A percentile compares a stretch with the other conserved stretches of the same genome.
These are phyloP conservation scores for Chaenogobius annularis DNA, from an alignment of 2,113 vertebrate genomes.

Conservation along the genomic window DNA sequence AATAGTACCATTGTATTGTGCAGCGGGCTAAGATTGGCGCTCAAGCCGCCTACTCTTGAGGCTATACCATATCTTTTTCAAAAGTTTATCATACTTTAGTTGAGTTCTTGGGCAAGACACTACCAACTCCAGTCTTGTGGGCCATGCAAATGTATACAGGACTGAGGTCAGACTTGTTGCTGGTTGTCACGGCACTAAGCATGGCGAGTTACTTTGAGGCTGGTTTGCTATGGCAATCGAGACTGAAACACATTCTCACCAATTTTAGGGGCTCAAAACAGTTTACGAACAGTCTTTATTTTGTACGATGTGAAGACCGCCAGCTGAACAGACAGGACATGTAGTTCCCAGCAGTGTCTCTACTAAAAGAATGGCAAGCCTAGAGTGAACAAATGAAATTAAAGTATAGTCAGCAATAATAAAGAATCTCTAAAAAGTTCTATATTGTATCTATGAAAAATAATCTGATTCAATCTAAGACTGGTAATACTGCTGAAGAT, in stretches of 20 bases:
- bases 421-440: too few relatives aligned
- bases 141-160: too few relatives aligned
- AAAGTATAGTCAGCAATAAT: too few relatives aligned
- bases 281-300: conserved; percentile 8
- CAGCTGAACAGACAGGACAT: conserved; percentile 43
- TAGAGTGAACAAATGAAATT: too few relatives aligned
- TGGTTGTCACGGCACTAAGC: neutral
- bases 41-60: neutral
- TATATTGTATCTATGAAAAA: too few relatives aligned
- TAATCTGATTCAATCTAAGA: too few relatives aligned
- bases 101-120: neutral
- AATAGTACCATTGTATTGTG: neutral
- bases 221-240: neutral
- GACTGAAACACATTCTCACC: neutral
- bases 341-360: conserved; percentile 37
- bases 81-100: neutral
- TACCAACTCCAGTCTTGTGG: neutral
- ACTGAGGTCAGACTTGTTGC: neutral
- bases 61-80: neutral
- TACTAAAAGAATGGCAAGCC: neutral
- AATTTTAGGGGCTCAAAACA: conserved; percentile 33
- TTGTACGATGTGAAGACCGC: conserved; percentile 44
- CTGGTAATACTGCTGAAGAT: neutral
- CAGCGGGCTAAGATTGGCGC: neutral
- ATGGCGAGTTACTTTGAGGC: neutral